These are phyloP conservation scores for Eremophila alpestris DNA, from an alignment of 2,797 vertebrate genomes.

Conservation along the genomic window DNA sequence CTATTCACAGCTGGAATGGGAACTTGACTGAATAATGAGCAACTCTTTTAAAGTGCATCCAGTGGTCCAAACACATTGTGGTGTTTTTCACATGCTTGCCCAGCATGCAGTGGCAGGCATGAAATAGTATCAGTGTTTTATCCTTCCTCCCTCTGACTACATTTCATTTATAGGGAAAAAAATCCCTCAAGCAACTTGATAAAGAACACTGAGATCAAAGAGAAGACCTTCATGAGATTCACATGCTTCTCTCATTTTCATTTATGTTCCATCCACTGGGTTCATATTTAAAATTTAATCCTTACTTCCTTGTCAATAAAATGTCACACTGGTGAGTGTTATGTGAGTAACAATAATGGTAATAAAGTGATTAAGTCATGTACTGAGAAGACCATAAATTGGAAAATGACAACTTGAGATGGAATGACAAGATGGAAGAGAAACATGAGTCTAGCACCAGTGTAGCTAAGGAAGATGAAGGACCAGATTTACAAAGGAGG, in stretches of 20 bases:
- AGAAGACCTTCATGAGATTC: neutral
- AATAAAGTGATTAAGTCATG: neutral
- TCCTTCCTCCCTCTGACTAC: neutral
- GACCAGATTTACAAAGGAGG: neutral
- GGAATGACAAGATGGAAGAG: neutral
- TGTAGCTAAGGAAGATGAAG: neutral
- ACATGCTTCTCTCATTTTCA: neutral
- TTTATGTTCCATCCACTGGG: neutral
- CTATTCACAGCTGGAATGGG: neutral
- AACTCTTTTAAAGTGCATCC: neutral
- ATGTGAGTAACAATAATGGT: neutral
- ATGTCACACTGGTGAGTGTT: neutral
- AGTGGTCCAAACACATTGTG: neutral
- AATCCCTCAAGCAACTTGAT: neutral
- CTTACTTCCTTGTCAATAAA: neutral
- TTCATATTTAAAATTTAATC: neutral
- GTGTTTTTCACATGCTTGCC: neutral
- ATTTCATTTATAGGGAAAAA: neutral
- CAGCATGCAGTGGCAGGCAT: neutral
- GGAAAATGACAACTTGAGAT: neutral
- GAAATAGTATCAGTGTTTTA: neutral
- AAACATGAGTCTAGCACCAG: neutral
- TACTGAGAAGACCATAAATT: neutral
- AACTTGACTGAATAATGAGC: neutral
- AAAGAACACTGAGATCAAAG: neutral